Evolutionary conservation across 2,888 invertebrate genomes (phyloP).

Genomic region (Odontothrips loti): DNA sequence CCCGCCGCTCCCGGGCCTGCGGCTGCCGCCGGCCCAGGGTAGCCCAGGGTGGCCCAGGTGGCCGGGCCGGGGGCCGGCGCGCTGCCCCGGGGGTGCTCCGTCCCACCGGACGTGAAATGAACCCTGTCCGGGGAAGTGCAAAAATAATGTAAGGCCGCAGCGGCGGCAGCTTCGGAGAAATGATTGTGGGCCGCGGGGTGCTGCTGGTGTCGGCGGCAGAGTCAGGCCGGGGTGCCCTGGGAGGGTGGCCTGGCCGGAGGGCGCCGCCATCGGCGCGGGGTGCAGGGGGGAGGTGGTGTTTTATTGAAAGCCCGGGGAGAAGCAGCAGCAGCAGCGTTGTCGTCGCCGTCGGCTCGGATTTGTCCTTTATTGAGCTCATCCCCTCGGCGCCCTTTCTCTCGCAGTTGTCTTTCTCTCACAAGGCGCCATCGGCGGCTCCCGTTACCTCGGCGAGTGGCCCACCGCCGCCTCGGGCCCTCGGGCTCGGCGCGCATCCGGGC

Average conservation of each 20-base stretch:
- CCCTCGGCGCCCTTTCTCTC: background rate
- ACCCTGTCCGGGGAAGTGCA: background rate
- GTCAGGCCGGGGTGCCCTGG: background rate
- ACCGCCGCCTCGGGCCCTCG: no score
- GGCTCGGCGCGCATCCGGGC: background rate
- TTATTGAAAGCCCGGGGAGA: slow-evolving; percentile 5
- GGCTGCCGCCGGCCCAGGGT: background rate
- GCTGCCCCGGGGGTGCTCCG: background rate
- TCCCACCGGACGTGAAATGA: no score
- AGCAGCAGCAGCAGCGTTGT: background rate
- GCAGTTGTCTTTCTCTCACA: background rate
- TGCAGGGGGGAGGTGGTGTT: background rate
- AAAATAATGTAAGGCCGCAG: background rate
- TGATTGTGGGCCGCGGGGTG: background rate
- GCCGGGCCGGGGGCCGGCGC: no score
- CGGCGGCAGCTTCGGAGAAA: background rate
- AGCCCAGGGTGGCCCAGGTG: background rate
- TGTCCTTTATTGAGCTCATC: slow-evolving; percentile 22
- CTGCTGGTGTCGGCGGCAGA: background rate
- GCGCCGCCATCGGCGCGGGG: background rate
- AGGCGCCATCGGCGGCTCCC: background rate
- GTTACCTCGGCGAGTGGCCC: background rate
- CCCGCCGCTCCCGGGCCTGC: no score
- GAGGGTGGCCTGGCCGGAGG: background rate
- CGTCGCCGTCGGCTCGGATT: slow-evolving; percentile 21